Percentiles rank a stretch among this genome's conserved stretches.
phyloP scores from a whole-genome alignment of 2,113 vertebrate genomes.

The Mormyrus lacerda region DNA sequence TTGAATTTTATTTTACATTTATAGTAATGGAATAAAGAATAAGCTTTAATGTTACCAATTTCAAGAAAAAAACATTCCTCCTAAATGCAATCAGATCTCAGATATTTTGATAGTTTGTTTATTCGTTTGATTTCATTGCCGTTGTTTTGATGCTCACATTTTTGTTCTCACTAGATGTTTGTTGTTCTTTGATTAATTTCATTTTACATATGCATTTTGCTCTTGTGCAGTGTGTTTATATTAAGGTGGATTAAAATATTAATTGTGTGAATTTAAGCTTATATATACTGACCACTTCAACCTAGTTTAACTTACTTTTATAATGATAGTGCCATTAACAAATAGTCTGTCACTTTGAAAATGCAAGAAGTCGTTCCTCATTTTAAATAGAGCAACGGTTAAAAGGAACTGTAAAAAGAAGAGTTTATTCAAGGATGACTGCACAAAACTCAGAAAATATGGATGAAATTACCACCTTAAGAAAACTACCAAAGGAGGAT shows the following conservation, averaged over 20 bases:
- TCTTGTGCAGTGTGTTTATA: background rate
- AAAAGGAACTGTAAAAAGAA: background rate
- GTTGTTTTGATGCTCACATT: background rate
- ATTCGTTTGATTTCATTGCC: background rate
- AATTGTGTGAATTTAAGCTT: background rate
- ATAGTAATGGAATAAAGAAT: background rate
- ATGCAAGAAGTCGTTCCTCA: background rate
- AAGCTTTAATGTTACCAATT: background rate
- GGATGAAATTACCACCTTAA: conserved; percentile 4
- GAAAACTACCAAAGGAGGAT: conserved; percentile 12
- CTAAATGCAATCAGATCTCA: background rate
- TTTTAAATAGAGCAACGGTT: background rate
- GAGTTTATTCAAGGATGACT: background rate
- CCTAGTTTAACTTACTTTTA: background rate
- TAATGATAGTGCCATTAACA: background rate
- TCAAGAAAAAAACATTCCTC: background rate
- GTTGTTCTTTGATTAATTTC: background rate
- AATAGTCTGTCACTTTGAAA: background rate
- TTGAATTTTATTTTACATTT: background rate
- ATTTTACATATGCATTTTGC: background rate
- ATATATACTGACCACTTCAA: background rate
- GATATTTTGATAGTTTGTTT: background rate
- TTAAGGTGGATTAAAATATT: background rate
- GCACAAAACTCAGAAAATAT: conserved; percentile 14
- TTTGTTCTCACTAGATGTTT: background rate